Percentiles rank a stretch among this genome's conserved stretches.
Conservation (phyloP, 2,113 vertebrate species). For the Petrocephalus zakoni region DNA sequence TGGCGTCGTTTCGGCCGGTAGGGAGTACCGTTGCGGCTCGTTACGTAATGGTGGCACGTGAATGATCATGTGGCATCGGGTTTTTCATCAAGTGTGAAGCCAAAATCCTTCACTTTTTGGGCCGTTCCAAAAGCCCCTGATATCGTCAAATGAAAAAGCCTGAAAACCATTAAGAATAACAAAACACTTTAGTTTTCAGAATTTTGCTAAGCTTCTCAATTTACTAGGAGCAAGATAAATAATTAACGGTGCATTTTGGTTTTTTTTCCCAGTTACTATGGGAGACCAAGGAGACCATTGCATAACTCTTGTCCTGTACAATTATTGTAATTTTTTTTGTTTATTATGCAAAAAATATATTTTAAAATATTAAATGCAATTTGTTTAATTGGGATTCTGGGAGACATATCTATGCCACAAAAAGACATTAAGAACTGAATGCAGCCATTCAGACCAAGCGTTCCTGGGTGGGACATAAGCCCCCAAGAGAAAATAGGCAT, state of each 20-base stretch:
- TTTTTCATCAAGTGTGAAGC: neutral
- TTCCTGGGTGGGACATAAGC: neutral
- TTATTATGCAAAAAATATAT: neutral
- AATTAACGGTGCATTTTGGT: neutral
- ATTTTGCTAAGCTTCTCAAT: neutral
- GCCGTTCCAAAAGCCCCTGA: neutral
- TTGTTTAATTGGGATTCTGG: neutral
- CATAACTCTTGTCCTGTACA: neutral
- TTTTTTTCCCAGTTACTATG: neutral
- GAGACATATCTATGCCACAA: neutral
- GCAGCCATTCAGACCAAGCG: neutral
- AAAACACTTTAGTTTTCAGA: neutral
- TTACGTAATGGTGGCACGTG: neutral
- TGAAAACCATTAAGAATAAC: neutral
- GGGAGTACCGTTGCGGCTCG: neutral
- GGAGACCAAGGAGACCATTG: neutral
- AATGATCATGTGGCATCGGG: neutral
- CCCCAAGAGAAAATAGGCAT: neutral
- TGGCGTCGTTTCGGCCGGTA: neutral
- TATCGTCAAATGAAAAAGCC: neutral
- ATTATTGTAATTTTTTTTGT: neutral
- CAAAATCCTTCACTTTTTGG: neutral
- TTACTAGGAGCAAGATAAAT: neutral
- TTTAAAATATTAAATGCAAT: neutral
- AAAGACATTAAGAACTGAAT: neutral